Conservation (phyloP, 2,113 vertebrate genomes). For the Acrocephalus arundinaceus region DNA sequence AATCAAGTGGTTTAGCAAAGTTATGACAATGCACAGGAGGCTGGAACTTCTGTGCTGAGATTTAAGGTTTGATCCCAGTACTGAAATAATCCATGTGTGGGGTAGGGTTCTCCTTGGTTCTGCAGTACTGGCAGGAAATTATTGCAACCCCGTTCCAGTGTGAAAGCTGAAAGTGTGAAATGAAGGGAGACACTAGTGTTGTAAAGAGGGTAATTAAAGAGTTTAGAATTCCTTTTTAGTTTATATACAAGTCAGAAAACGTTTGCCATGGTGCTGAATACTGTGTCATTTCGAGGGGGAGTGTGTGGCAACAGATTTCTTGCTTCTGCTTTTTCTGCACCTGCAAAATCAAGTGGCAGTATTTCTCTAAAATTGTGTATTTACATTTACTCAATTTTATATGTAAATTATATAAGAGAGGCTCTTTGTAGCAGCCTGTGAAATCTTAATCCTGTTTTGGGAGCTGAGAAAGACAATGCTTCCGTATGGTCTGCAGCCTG, state of each 20-base stretch:
- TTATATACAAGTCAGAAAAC: not conserved
- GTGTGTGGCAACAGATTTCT: not conserved
- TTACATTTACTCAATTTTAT: not conserved
- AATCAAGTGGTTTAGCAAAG: not conserved
- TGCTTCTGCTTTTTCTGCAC: conserved; percentile 1
- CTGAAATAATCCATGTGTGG: not conserved
- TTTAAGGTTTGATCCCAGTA: not conserved
- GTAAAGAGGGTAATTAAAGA: not conserved
- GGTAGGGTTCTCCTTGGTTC: not conserved
- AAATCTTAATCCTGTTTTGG: not conserved
- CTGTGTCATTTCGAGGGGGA: not conserved
- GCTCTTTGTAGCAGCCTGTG: not conserved
- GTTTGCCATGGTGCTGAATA: not conserved
- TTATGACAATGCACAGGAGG: not conserved
- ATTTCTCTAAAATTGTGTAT: not conserved
- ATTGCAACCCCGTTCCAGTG: not conserved
- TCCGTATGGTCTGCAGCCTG: not conserved
- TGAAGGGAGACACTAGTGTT: not conserved
- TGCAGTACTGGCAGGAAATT: not conserved
- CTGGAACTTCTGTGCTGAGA: not conserved
- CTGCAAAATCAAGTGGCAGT: not conserved
- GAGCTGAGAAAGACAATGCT: not conserved
- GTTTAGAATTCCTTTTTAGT: not conserved
- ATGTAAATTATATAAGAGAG: not conserved
- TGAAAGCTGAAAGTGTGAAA: not conserved